These are phyloP conservation scores for Gallinago undulata DNA, from an alignment of 2,113 vertebrate species.

Conservation along the genomic window DNA sequence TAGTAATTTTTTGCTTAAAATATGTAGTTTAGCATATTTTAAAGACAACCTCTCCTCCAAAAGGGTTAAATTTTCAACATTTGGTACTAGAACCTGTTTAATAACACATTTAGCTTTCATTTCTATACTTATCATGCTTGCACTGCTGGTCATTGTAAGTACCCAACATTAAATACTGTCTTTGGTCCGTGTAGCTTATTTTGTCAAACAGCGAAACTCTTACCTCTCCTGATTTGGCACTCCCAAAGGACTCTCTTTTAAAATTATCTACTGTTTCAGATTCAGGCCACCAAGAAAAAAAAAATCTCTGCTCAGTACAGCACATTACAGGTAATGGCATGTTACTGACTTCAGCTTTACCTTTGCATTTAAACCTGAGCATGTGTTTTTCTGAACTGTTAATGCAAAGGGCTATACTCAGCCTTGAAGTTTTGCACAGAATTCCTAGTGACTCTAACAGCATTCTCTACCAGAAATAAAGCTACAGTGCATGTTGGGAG, in stretches of 20 bases:
- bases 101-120: neutral
- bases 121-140: neutral
- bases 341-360: neutral
- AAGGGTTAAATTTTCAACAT: neutral
- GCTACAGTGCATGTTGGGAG: neutral
- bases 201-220: neutral
- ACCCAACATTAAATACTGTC: neutral
- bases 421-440: neutral
- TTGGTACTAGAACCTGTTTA: neutral
- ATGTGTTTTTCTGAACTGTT: neutral
- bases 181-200: neutral
- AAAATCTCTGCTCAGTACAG: neutral
- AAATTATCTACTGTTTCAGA: neutral
- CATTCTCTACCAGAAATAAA: neutral
- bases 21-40: neutral
- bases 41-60: neutral
- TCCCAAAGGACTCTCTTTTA: neutral
- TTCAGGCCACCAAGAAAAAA: neutral
- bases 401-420: neutral
- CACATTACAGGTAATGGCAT: neutral
- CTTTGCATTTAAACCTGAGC: neutral
- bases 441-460: neutral
- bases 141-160: neutral
- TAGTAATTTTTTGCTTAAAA: neutral
- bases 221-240: conserved; percentile 1